Conservation (phyloP, 2,797 vertebrate species). For the Rhynchonycteris naso region DNA sequence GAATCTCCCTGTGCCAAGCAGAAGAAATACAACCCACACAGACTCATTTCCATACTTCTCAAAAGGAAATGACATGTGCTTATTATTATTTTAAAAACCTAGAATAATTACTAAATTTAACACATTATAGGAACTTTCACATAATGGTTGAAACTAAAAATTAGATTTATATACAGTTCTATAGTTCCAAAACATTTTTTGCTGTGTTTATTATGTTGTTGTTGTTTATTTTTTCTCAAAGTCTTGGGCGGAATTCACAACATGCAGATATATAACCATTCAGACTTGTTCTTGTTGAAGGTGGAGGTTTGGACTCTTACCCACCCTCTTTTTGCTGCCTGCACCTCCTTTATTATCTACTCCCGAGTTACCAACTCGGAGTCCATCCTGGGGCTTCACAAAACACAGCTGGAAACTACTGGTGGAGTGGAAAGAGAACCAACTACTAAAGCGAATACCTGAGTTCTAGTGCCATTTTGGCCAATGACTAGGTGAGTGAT, state of each 20-base stretch:
- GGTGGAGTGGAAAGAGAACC: not conserved
- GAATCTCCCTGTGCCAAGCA: not conserved
- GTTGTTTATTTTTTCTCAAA: not conserved
- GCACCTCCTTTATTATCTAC: rapidly evolving
- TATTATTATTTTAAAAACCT: slow-evolving; percentile 9
- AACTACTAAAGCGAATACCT: not conserved
- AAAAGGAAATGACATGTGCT: not conserved
- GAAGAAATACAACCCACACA: not conserved
- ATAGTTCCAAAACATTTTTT: not conserved
- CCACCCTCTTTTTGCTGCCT: not conserved
- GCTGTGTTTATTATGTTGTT: too few species aligned
- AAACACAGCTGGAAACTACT: not conserved
- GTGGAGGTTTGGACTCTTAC: not conserved
- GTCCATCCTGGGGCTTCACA: rapidly evolving
- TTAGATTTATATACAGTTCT: not conserved
- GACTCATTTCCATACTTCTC: not conserved
- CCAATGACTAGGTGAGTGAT: not conserved
- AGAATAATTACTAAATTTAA: not conserved
- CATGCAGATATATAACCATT: not conserved
- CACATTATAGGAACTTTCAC: not conserved
- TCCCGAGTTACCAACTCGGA: not conserved
- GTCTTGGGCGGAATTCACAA: not conserved
- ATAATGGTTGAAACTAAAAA: not conserved
- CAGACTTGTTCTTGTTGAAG: not conserved
- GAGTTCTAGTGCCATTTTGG: not conserved